Percentiles rank a stretch among this genome's conserved stretches.
These are phyloP conservation scores for Paraescarpia echinospica DNA, from an alignment of 1,140 invertebrate genomes.

Conservation along the genomic window DNA sequence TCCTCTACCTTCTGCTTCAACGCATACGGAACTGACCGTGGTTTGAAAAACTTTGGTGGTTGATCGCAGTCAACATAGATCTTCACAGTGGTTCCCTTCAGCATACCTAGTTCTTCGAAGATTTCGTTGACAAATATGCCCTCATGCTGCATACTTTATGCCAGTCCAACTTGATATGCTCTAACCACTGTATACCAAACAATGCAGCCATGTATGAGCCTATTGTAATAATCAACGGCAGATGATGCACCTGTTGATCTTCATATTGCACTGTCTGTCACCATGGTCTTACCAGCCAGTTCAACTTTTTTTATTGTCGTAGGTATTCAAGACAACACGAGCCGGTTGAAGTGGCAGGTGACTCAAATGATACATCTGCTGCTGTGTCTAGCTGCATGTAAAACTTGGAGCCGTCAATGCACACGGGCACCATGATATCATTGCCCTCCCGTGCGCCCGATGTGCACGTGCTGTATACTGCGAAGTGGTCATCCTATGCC, in stretches of 20 bases:
- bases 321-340: not conserved
- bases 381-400: not conserved
- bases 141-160: not conserved
- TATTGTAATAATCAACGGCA: not conserved
- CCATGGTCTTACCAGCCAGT: not conserved
- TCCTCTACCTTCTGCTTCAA: conserved; percentile 37
- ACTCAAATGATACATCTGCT: not conserved
- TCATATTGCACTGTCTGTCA: not conserved
- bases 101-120: not conserved
- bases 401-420: not conserved
- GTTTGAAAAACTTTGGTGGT: conserved; percentile 26
- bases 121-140: not conserved
- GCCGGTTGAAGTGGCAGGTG: not conserved
- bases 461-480: not conserved
- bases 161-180: not conserved
- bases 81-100: not conserved
- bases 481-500: not conserved
- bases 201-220: not conserved
- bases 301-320: not conserved
- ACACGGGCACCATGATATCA: not conserved
- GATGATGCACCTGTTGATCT: not conserved
- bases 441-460: not conserved
- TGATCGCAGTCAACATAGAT: not conserved
- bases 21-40: conserved; percentile 51
- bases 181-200: not conserved